phyloP scores from a whole-genome alignment of 2,113 vertebrate genomes.

The Strix aluco region DNA sequence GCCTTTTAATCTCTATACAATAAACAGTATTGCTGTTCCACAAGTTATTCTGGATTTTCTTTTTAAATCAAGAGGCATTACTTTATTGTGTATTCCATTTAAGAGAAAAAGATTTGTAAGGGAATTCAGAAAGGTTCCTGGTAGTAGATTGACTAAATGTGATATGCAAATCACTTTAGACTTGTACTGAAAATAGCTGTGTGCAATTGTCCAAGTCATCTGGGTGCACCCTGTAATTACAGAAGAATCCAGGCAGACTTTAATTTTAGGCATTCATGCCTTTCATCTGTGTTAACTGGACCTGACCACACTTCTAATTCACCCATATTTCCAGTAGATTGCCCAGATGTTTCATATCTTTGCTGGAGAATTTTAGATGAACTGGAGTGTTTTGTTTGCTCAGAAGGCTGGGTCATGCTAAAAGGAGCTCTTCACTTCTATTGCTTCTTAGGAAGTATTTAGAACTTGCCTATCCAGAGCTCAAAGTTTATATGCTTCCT shows the following conservation, averaged over 20 bases:
- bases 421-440: not conserved
- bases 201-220: conserved; percentile 16
- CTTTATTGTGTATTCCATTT: not conserved
- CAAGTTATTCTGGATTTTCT: not conserved
- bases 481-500: not conserved
- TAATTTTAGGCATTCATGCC: conserved; percentile 12
- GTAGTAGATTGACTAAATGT: not conserved
- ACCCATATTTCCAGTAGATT: not conserved
- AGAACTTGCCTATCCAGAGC: not conserved
- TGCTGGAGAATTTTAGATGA: not conserved
- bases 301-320: not conserved
- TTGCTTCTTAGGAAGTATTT: not conserved
- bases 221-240: conserved; percentile 13
- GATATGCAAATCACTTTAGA: not conserved
- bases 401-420: not conserved
- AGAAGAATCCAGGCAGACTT: conserved; percentile 29
- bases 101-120: not conserved
- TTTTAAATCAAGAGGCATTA: not conserved
- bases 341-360: not conserved
- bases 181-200: conserved; percentile 1
- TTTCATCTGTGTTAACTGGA: conserved; percentile 5
- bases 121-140: not conserved
- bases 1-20: conserved; percentile 7
- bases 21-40: not conserved
- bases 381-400: not conserved